Percentiles rank a stretch among this genome's conserved stretches.
Evolutionary conservation across 2,113 vertebrate genomes (phyloP).

Genomic region (Balaeniceps rex): DNA sequence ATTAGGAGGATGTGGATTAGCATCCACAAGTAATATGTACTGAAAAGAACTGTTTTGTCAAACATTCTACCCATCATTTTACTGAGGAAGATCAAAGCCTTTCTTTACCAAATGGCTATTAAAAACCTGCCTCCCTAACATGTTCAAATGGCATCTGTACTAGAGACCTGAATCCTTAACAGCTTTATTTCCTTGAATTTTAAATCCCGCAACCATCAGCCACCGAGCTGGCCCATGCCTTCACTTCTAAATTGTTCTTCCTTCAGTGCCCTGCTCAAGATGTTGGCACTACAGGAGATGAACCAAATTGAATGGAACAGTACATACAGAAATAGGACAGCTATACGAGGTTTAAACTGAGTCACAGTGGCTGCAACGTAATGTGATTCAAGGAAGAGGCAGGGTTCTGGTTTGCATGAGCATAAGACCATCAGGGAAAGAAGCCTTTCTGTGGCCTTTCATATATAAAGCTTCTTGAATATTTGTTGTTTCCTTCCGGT

Average conservation of each 20-base stretch:
- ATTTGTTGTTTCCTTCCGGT: not conserved
- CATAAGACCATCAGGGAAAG: not conserved
- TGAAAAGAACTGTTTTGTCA: not conserved
- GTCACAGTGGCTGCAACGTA: not conserved
- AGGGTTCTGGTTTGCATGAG: not conserved
- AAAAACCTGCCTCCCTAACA: not conserved
- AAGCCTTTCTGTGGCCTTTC: not conserved
- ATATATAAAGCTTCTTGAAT: not conserved
- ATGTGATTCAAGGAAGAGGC: not conserved
- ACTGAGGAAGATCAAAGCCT: not conserved
- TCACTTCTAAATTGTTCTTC: not conserved
- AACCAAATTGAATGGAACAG: not conserved
- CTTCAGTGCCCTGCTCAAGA: not conserved
- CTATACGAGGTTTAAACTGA: not conserved
- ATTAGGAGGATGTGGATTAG: not conserved
- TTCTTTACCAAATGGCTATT: not conserved
- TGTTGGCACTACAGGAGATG: not conserved
- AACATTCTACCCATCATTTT: not conserved
- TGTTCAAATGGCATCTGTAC: not conserved
- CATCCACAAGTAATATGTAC: not conserved
- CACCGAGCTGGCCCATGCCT: not conserved
- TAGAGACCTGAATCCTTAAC: not conserved
- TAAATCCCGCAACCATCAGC: not conserved
- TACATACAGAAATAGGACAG: not conserved
- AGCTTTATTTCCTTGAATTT: not conserved